Evolutionary conservation across 2,113 vertebrate genomes (phyloP), one percentile per base, ranked within the genome.

Genomic region (Cygnus buccinator): DNA sequence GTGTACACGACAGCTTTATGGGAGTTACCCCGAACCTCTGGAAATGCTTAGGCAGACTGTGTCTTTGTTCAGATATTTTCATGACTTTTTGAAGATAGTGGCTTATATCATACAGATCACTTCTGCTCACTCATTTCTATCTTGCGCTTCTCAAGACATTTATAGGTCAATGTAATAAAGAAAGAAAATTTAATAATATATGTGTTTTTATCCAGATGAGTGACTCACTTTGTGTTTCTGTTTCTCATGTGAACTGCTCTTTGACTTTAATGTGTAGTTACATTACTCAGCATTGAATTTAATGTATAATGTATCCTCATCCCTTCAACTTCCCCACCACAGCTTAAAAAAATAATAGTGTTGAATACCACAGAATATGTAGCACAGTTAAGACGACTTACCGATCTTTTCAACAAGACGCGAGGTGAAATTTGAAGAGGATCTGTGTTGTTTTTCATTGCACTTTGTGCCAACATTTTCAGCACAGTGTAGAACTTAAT

Each of bases 101-200:
- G 80, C 82, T 84, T 85, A 70, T 71, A 66, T 59, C 0, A 0
- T 85, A 44, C 29, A 58, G 88, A 91, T 89, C 80, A 26, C 75
- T 95, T 94, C 94, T 87, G 89, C 94, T 96, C 90, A 74, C 75
- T 97, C 95, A 95, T 96, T 97, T 96, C 96, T 94, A 4, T 95
- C 95, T 94, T 78, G 89, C 2, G 4, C 91, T 95, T 95, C 86
- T 89, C 43, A 79, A 96, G 89, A 95, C 87, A 87, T 94, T 95
- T 94, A 87, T 89, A 95, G 67, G 91, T 96, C 96, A 97, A 41
- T 46, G 83, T 94, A 93, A 92, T 94, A 95, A 97, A 96, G 96
- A 95, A 97, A 95, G 96, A 91, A 96, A 95, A 96, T 92, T 96
- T 94, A 97, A 93, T 95, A 96, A 95, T 95, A 94, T 87, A 93